Evolutionary conservation across 2,888 invertebrate genomes (phyloP), one percentile per base, ranked within the genome.

Genomic region (Ceramica pisi): DNA sequence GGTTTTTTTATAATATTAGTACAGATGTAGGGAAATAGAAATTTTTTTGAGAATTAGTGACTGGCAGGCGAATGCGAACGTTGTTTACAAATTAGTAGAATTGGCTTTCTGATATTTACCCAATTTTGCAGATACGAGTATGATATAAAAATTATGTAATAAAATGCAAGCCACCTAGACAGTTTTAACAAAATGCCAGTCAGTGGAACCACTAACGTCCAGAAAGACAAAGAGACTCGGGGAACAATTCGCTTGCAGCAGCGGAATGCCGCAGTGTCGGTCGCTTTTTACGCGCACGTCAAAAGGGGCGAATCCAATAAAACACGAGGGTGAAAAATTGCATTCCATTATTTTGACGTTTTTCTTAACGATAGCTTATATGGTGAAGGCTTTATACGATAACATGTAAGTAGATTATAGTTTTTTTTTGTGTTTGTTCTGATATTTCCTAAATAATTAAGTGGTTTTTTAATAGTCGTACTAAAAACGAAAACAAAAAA

Each of bases 231-330:
- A 50, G 4, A n/a, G 56, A 41, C 12, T 14, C 1, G 14, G 19
- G 19, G 21, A 21, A 61, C 31, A 48, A 31, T 31, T 63, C 5
- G 19, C 14, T 41, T 14, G 14, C 16, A 41, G 35, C 10, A 35
- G 16, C 16, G 68, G 41, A 55, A 60, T 74, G 55, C 55, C 35
- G n/a, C 64, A 26, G 51, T 61, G 56, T 69, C n/a, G 55, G 44
- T n/a, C 21, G 35, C 12, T 21, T 56, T 62, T 59, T 48, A 26
- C 31, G 14, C 23, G 26, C 66, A 56, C 48, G 26, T 26, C 48
- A 35, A 14, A n/a, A 1, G 19, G n/a, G 31, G 31, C 31, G 59
- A 31, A 48, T 55, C 3, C 6, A 72, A 65, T 46, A 31, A 75
- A 66, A 48, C 10, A 41, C 41, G 31, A 19, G 6, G 35, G 12